Base-by-base conservation (phyloP, 2,888 invertebrate genomes). In the Hipparchia sbordonii region DNA sequence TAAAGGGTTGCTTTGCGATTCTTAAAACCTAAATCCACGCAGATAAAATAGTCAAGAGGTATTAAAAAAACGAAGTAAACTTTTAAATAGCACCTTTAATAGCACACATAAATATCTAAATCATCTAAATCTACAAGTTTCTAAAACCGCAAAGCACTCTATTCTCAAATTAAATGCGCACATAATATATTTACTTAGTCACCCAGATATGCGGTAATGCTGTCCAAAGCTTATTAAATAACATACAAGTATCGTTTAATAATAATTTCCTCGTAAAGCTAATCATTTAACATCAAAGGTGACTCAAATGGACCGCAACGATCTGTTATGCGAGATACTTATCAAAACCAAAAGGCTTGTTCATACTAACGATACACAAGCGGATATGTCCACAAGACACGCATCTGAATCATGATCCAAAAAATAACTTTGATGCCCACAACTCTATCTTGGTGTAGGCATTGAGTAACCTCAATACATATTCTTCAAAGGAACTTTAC, bases 281-380 rank as follows among this genome's bases (percentile, higher is more conserved):
- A 65, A 65, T 52, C 65, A 12, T 33, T 65, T 33, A 48, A 33
- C 52, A 65, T 65, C 65, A 52, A 65, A 51, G 51, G 33, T 65
- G 65, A 52, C 51, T 65, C 65, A 52, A 65, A 65, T 33, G 51
- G 65, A 6, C 65, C 52, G 65, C 65, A 52, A 33, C 65, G 33
- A 65, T 65, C 52, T 65, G 65, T 52, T 6, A 52, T 33, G 33
- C 33, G 65, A 65, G 65, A 65, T 65, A 65, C 33, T 51, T 52
- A 65, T 65, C 65, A 52, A 65, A 46, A n/a, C 1, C 52, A 6
- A 9, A 65, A 33, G 65, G 51, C 51, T 51, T 52, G 52, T 52
- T 9, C 33, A 65, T 51, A 65, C 23, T 8, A 13, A 13, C 3
- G 46, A 13, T 12, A n/a, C 13, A 13, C 13, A 56, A 56, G 56